Conservation (phyloP, 2,888 invertebrate species). For the Drosophila histrio region DNA sequence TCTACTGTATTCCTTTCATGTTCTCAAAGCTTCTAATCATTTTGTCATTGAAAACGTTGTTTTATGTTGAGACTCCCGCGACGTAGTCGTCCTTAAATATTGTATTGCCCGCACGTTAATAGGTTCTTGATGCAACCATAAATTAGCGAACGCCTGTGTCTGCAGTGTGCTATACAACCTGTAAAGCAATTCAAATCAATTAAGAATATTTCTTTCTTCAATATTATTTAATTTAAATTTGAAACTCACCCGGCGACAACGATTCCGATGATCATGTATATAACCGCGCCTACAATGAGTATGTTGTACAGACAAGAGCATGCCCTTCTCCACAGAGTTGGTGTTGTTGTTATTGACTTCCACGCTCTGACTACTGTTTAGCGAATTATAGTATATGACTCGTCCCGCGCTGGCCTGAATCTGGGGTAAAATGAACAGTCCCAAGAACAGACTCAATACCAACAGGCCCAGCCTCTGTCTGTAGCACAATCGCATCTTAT, state of each 20-base stretch:
- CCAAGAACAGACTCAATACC: constrained; percentile 10
- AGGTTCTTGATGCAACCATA: too few species aligned
- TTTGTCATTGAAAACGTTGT: constrained; percentile 3
- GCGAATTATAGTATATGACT: constrained; percentile 58
- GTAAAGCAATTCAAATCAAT: background rate
- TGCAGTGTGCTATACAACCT: constrained; percentile 53
- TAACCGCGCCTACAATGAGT: constrained; percentile 49
- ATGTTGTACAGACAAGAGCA: constrained; percentile 57
- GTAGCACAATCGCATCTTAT: constrained; percentile 34
- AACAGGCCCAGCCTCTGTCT: background rate
- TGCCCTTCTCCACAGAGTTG: constrained; percentile 50
- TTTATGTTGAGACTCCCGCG: background rate
- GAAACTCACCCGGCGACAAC: constrained; percentile 65
- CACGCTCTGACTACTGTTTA: constrained; percentile 30
- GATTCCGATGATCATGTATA: constrained; percentile 68
- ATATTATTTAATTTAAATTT: background rate
- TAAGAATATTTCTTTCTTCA: background rate
- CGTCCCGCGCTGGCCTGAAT: constrained; percentile 25
- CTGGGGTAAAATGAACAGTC: constrained; percentile 4
- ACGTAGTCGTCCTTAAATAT: constrained; percentile 34
- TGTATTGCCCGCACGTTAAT: too few species aligned
- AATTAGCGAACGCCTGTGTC: background rate
- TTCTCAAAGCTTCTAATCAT: too few species aligned
- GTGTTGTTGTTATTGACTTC: constrained; percentile 3
- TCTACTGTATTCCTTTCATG: constrained; percentile 4